Conservation (phyloP, 2,113 vertebrate genomes). For the Pyrgilauda ruficollis region DNA sequence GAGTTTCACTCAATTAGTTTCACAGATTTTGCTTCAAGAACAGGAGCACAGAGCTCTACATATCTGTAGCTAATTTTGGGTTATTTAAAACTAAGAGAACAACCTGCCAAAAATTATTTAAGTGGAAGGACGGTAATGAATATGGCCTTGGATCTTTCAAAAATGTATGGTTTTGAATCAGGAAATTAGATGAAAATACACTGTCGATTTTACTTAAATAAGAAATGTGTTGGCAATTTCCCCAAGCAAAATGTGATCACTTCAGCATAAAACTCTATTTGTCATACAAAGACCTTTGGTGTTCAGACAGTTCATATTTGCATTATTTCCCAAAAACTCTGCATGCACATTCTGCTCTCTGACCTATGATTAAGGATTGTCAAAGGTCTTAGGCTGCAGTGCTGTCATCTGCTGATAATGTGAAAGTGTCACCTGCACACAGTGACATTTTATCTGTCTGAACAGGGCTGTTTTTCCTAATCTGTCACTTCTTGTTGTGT, state of each 20-base stretch:
- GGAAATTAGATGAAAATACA: slow-evolving; percentile 7
- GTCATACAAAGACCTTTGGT: background rate
- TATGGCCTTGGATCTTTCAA: background rate
- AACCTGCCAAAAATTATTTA: slow-evolving; percentile 44
- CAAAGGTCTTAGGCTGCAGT: slow-evolving; percentile 11
- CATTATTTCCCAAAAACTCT: background rate
- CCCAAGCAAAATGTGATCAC: background rate
- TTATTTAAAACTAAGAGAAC: slow-evolving; percentile 58
- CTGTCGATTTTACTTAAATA: background rate
- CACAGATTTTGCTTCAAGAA: slow-evolving; percentile 59
- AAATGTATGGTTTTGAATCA: background rate
- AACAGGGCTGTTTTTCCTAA: background rate
- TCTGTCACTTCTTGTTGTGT: background rate
- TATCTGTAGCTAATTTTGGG: slow-evolving; percentile 47
- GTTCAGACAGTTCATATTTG: background rate
- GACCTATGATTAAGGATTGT: background rate
- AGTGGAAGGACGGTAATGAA: slow-evolving; percentile 1
- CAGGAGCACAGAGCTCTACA: slow-evolving; percentile 33
- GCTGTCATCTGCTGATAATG: background rate
- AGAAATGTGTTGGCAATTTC: slow-evolving; percentile 4
- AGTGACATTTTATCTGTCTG: background rate
- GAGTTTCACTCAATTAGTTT: slow-evolving; percentile 56
- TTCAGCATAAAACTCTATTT: background rate
- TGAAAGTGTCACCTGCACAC: background rate
- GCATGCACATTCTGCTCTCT: background rate